Conservation (phyloP, 2,888 invertebrate genomes). For the Macaria notata region DNA sequence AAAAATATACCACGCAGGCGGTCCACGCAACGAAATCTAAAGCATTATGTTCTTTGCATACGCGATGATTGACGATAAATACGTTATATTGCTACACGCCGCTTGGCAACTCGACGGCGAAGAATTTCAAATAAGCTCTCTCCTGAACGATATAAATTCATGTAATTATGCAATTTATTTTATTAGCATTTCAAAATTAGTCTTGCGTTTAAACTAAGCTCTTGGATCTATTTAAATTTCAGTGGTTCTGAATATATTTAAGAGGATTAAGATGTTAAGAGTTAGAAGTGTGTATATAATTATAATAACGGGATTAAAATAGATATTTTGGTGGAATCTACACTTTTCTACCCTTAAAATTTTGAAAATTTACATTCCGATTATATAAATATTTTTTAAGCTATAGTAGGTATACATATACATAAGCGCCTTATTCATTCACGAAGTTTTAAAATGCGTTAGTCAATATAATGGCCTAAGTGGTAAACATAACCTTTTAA, state of each 20-base stretch:
- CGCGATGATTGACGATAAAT: constrained; percentile 26
- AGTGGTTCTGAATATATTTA: too few relatives aligned
- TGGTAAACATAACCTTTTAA: constrained; percentile 20
- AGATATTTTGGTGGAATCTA: too few relatives aligned
- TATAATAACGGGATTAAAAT: too few relatives aligned
- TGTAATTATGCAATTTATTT: constrained; percentile 9
- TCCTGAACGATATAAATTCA: constrained; percentile 2
- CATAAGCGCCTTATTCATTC: neutral
- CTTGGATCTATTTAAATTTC: too few relatives aligned
- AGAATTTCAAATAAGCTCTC: constrained; percentile 19
- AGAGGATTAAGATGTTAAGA: too few relatives aligned
- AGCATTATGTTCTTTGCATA: constrained; percentile 28
- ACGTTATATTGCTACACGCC: constrained; percentile 5
- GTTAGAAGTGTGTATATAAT: too few relatives aligned
- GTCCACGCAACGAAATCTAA: constrained; percentile 22
- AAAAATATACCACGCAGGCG: constrained; percentile 43
- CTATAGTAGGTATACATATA: too few relatives aligned
- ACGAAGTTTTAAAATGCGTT: neutral
- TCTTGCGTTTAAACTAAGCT: neutral
- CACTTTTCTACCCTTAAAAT: too few relatives aligned
- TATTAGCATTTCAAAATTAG: constrained; percentile 3
- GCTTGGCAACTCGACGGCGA: constrained; percentile 21
- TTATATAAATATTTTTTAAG: too few relatives aligned
- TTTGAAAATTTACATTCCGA: too few relatives aligned
- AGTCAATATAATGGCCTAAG: constrained; percentile 12